These are phyloP conservation scores for Aleadryas rufinucha DNA, from an alignment of 2,113 vertebrate species.

Conservation along the genomic window DNA sequence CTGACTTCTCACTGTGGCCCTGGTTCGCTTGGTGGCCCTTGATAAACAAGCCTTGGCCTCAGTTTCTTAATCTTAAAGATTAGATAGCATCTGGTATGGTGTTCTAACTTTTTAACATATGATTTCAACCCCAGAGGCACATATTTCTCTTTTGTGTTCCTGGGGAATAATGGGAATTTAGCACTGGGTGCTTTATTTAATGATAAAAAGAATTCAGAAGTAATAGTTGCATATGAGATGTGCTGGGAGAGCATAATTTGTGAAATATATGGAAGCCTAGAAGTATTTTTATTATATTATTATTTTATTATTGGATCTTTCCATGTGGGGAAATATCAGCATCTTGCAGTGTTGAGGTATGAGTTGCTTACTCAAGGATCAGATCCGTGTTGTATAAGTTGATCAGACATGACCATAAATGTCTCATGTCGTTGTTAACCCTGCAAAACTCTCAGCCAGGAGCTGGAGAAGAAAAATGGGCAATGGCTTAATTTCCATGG, in stretches of 20 bases:
- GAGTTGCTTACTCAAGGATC: neutral
- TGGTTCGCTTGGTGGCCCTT: neutral
- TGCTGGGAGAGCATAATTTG: neutral
- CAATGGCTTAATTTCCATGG: neutral
- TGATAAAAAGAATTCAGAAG: neutral
- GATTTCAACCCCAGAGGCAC: neutral
- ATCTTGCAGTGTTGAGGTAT: neutral
- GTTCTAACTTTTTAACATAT: neutral
- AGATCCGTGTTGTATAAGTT: neutral
- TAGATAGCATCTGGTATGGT: neutral
- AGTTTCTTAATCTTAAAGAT: slow-evolving; percentile 7
- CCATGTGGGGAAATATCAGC: neutral
- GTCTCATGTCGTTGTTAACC: accelerated
- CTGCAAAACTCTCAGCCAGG: neutral
- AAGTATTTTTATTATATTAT: neutral
- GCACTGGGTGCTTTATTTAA: neutral
- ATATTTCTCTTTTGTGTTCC: neutral
- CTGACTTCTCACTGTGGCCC: neutral
- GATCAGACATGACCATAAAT: neutral
- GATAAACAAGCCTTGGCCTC: neutral
- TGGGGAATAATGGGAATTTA: neutral
- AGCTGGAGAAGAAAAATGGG: neutral
- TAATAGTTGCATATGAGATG: accelerated
- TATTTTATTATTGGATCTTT: neutral
- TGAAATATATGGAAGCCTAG: neutral